Base-by-base conservation (phyloP, 2,888 invertebrate genomes). In the Hydroisotoma schaefferi region DNA sequence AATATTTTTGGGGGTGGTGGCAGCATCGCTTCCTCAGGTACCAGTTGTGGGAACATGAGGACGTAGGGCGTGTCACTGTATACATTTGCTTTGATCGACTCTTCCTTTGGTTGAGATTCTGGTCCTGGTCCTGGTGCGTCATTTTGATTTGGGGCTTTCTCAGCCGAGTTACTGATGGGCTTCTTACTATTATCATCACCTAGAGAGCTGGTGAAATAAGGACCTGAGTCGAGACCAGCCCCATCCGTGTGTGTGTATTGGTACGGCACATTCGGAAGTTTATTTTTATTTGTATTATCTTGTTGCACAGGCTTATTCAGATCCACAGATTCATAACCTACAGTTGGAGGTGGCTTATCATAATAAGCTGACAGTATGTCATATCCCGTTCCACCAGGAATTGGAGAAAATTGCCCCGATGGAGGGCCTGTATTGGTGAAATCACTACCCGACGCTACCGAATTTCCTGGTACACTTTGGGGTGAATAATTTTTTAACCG, bases 31-130 rank as follows among this genome's bases (percentile, higher is more conserved):
- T 59, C 65, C 22, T 65, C 61, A 1, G 67, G 66, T 18, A 68
- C 59, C 23, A 70, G 43, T 55, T 67, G 70, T 8, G 70, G 70
- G 37, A 72, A 72, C 72, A 72, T 72, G 23, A 72, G 63, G n/a
- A 72, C 69, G 52, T 72, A 72, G 10, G 72, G 70, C n/a, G 67
- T 68, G 12, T 72, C 66, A 57, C 72, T 72, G 43, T 61, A 72
- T 8, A 63, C 56, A 47, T 28, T 23, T 51, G 37, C 44, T 38
- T 29, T 28, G 23, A 47, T 55, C 37, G 23, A 33, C 15, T 46
- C 38, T 28, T 55, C 46, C n/a, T n/a, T n/a, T n/a, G n/a, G n/a
- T n/a, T n/a, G n/a, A n/a, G n/a, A n/a, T n/a, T n/a, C n/a, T n/a
- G n/a, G n/a, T n/a, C n/a, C n/a, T n/a, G n/a, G n/a, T n/a, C n/a